Evolutionary conservation across 2,797 vertebrate genomes (phyloP), one percentile per base, ranked within the genome.

Genomic region (Mormyrus hasselquistii): DNA sequence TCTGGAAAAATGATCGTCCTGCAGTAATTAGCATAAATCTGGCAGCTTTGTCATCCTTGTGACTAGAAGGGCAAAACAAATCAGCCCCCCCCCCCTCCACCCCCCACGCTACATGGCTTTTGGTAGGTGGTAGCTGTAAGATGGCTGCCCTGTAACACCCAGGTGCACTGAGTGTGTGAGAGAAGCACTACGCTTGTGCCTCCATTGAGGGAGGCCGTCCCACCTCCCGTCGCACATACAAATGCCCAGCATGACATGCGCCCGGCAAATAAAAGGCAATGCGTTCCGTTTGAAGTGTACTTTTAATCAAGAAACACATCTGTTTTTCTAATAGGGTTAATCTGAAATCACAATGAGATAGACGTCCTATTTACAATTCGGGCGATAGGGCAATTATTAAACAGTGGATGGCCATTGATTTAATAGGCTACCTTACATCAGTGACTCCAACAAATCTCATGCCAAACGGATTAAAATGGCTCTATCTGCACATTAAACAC

Each of bases 401-500:
- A 59, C 52, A 41, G 14, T n/a, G 14, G 53, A n/a, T 59, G 52
- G 22, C 53, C 34, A 87, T 38, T 87, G 53, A 87, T 87, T 55
- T 59, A 87, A 87, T 87, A 29, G 85, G 29, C 53, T n/a, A 57
- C 29, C 49, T 57, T 87, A 57, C 52, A 86, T 57, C 52, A 86
- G 50, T 86, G 83, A 55, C 22, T 49, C 19, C 29, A 53, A 86
- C 25, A 52, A 86, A 86, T 50, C 82, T 50, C 19, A 14, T 84
- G 82, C 82, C 82, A 84, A 84, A 47, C 8, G 7, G 82, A 25
- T 84, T 10, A 22, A 84, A 84, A 52, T 52, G 10, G 7, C 82
- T 25, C n/a, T 52, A 50, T 84, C 82, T 52, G 49, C 47, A 84
- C 82, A 84, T 50, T 84, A 84, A 84, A 84, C 82, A 84, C 82